Evolutionary conservation across 64 coral and sea anemone species (phyloP), one percentile per base, ranked within the genome.

Genomic region (Stichodactyla mertensii): DNA sequence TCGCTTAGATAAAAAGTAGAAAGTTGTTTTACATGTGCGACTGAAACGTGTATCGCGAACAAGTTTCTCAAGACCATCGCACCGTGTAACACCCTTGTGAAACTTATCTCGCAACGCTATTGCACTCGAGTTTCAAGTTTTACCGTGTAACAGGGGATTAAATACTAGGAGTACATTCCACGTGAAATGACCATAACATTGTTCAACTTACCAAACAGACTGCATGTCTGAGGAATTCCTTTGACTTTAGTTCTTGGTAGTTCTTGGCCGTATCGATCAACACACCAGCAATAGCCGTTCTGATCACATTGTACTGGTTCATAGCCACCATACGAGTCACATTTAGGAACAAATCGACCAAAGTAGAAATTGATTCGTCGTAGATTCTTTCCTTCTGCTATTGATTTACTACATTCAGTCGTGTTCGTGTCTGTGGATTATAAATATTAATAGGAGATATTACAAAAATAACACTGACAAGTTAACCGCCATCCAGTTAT

Each of bases 241-340:
- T 83, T 91, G 2, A 66, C 80, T 64, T 91, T 91, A 31, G 90
- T 91, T 61, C 90, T 91, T 24, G 90, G 90, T 51, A 91, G 64
- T 74, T 91, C 90, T 19, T 87, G 85, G 22, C 90, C 90, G 71
- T 91, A 91, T 52, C 85, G 84, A 87, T 91, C 90, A 23, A 91
- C 90, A 71, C 90, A 91, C 90, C 90, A 91, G 51, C 90, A 91
- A 51, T 87, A 86, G 13, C 90, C 90, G 71, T 61, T 36, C 18
- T 71, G 64, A 78, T 86, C 90, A 71, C 90, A 91, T 24, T 91
- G 90, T 2, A 91, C 57, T 56, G 85, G 85, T 28, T 83, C 70
- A 67, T 91, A 91, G 4, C 56, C 78, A 57, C 90, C 90, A 87
- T 71, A 51, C 4, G 77, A 66, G 66, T 91, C 90, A n/a, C 90